Evolutionary conservation across 2,113 vertebrate species (phyloP).

Genomic region (Struthio camelus): DNA sequence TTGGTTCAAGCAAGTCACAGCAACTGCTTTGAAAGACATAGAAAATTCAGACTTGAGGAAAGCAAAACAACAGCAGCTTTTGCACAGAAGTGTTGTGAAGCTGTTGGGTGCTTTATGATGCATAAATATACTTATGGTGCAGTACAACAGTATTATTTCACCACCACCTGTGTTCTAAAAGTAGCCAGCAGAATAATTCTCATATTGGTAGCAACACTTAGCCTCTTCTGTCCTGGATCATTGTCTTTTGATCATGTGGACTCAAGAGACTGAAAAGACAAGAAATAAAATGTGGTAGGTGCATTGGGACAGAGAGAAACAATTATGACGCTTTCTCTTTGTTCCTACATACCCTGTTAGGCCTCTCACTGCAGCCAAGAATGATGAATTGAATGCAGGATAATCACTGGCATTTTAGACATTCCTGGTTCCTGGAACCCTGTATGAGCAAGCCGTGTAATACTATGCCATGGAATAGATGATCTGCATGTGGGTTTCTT

Average conservation of each 20-base stretch:
- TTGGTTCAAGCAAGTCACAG: neutral
- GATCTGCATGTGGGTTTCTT: too few species aligned
- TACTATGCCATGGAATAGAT: too few species aligned
- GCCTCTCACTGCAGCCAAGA: too few species aligned
- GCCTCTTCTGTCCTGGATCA: neutral
- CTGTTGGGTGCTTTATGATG: neutral
- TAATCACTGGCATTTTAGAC: too few species aligned
- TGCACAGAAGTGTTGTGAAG: neutral
- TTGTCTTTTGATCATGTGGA: neutral
- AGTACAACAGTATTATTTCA: neutral
- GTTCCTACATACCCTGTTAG: too few species aligned
- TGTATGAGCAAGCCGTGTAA: too few species aligned
- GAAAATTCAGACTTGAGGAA: neutral
- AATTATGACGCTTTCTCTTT: too few species aligned
- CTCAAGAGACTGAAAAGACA: neutral
- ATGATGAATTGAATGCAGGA: too few species aligned
- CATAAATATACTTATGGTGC: neutral
- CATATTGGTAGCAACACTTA: neutral
- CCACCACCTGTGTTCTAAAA: neutral
- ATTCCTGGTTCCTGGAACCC: too few species aligned
- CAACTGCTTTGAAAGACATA: neutral
- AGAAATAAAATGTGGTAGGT: neutral
- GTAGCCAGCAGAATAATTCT: neutral
- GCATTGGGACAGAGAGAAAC: neutral
- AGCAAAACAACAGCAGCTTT: neutral